Evolutionary conservation across 2,797 vertebrate genomes (phyloP).

Genomic region (Pantherophis alleghaniensis): DNA sequence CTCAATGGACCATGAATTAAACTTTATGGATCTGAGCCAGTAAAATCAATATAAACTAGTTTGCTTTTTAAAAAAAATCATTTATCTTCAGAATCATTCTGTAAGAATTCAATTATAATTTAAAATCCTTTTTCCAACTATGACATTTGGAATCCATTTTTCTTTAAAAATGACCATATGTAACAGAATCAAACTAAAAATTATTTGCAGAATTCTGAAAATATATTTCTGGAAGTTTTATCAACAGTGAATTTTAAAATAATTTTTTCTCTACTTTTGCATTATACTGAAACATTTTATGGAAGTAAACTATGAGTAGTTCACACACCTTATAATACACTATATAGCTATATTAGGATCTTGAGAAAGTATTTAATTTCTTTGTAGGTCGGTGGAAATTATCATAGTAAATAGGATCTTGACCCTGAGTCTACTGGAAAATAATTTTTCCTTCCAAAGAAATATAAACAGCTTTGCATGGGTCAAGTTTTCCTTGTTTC

Average conservation of each 20-base stretch:
- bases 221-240: background rate
- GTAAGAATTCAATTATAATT: background rate
- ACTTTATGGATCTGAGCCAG: background rate
- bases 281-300: background rate
- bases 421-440: background rate
- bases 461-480: background rate
- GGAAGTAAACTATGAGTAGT: background rate
- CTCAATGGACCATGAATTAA: background rate
- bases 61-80: background rate
- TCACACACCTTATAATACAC: background rate
- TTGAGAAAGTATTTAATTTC: background rate
- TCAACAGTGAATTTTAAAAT: background rate
- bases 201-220: background rate
- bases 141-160: background rate
- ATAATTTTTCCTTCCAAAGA: background rate
- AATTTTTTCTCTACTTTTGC: background rate
- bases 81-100: background rate
- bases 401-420: background rate
- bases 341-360: background rate
- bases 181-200: background rate
- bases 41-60: background rate
- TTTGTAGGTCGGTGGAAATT: background rate
- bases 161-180: background rate
- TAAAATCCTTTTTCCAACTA: constrained; percentile 15
- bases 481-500: background rate